These are phyloP conservation scores for Limnodromus scolopaceus DNA, from an alignment of 2,797 vertebrate species.

Conservation along the genomic window DNA sequence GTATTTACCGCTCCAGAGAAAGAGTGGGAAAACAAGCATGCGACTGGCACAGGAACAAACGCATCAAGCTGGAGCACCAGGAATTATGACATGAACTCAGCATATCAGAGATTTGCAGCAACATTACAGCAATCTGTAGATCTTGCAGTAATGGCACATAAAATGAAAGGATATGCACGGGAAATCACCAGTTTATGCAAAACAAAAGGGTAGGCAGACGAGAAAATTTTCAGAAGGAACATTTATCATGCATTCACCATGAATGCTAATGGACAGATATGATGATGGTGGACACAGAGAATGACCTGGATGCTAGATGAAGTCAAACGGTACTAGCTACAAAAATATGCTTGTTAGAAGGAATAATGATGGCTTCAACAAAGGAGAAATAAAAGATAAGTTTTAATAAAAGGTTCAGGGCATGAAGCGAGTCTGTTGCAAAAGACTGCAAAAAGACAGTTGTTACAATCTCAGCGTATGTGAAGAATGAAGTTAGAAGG, in stretches of 20 bases:
- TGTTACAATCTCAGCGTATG: background rate
- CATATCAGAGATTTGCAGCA: background rate
- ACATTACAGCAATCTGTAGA: background rate
- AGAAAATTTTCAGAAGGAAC: background rate
- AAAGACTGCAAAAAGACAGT: background rate
- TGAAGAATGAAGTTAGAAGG: background rate
- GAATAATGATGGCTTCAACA: background rate
- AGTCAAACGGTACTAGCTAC: background rate
- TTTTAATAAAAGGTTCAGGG: constrained; percentile 22
- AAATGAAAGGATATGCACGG: background rate
- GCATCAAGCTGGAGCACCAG: background rate
- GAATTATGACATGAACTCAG: background rate
- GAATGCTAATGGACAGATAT: background rate
- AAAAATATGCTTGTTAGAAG: background rate
- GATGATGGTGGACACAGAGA: background rate
- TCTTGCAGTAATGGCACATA: background rate
- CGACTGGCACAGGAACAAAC: background rate
- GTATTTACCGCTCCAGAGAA: background rate
- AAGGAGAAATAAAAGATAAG: constrained; percentile 15
- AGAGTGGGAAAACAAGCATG: background rate
- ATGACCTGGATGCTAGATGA: background rate
- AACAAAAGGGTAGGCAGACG: background rate
- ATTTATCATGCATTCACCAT: background rate
- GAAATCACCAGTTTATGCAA: background rate
- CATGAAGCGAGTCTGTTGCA: background rate